Conservation (phyloP, 1,140 invertebrate genomes). For the Drosophila pallidifrons region DNA sequence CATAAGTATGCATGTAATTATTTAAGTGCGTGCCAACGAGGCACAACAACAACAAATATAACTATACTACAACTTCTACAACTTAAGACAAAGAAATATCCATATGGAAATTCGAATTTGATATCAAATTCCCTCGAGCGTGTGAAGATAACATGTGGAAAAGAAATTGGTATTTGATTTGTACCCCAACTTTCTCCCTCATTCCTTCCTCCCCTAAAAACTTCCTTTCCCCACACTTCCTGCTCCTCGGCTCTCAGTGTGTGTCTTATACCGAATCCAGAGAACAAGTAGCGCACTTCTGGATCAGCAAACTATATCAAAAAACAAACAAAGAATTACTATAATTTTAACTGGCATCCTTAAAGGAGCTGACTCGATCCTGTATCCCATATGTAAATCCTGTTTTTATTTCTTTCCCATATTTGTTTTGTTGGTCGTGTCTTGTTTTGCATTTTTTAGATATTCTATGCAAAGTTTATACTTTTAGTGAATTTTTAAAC, state of each 20-base stretch:
- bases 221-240: background rate
- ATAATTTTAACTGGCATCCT: slow-evolving; percentile 30
- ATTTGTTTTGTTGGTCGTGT: too few relatives aligned
- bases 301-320: slow-evolving; percentile 15
- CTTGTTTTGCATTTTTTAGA: slow-evolving; percentile 14
- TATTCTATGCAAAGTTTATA: slow-evolving; percentile 37
- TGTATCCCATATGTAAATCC: background rate
- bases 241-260: background rate
- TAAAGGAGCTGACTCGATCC: slow-evolving; percentile 4
- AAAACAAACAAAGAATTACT: slow-evolving; percentile 1
- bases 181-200: slow-evolving; percentile 1
- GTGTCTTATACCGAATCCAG: slow-evolving; percentile 15
- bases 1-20: slow-evolving; percentile 34
- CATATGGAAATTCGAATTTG: slow-evolving; percentile 43
- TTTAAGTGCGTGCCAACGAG: slow-evolving; percentile 40
- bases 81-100: slow-evolving; percentile 20
- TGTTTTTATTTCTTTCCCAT: background rate
- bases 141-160: slow-evolving; percentile 38
- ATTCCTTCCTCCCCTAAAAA: background rate
- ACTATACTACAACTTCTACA: slow-evolving; percentile 24
- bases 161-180: slow-evolving; percentile 21
- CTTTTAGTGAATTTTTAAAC: slow-evolving; percentile 40
- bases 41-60: slow-evolving; percentile 11
- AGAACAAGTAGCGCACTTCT: background rate
- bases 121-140: slow-evolving; percentile 27